Percentiles rank a stretch among this genome's conserved stretches.
Evolutionary conservation across 2,797 vertebrate species (phyloP).

Genomic region (Erithacus rubecula): DNA sequence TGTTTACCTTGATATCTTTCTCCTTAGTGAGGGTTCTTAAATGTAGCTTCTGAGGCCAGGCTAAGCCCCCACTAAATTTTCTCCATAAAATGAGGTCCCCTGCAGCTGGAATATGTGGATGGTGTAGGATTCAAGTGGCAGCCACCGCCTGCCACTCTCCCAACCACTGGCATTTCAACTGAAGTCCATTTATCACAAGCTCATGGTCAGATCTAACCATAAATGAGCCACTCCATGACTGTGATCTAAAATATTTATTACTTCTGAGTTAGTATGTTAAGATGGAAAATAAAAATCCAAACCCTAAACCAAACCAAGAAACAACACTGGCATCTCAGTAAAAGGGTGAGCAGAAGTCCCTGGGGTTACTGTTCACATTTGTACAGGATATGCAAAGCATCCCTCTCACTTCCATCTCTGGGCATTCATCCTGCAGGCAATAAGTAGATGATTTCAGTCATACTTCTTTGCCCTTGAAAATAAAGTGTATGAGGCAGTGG

Average conservation of each 20-base stretch:
- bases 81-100: constrained; percentile 33
- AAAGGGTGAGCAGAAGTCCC: neutral
- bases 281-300: neutral
- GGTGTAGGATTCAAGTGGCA: constrained; percentile 24
- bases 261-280: constrained; percentile 25
- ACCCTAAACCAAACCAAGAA: neutral
- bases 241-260: constrained; percentile 60
- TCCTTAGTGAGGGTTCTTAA: neutral
- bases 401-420: neutral
- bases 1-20: neutral
- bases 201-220: constrained; percentile 51
- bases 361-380: neutral
- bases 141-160: neutral
- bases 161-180: constrained; percentile 66
- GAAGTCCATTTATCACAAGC: constrained; percentile 62
- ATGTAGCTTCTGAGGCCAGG: constrained; percentile 3
- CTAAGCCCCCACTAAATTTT: constrained; percentile 15
- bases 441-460: neutral
- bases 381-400: neutral
- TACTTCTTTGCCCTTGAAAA: neutral
- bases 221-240: constrained; percentile 52
- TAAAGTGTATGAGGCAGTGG: neutral
- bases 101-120: constrained; percentile 19
- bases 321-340: neutral
- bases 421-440: neutral